Conservation (phyloP, 2,888 invertebrate species). For the Apomyelois bistriatella region DNA sequence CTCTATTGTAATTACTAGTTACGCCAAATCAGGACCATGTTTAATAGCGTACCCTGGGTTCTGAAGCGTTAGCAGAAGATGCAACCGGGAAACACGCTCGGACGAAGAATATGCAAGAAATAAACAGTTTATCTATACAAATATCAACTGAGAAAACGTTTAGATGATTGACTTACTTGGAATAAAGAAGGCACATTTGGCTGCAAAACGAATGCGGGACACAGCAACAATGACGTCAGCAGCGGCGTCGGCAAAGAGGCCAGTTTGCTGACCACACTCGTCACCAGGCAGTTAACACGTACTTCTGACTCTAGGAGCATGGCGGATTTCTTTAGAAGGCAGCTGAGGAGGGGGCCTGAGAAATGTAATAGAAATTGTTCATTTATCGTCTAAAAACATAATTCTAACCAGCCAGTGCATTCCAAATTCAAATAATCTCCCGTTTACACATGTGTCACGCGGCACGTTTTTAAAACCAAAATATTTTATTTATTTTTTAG, state of each 20-base stretch:
- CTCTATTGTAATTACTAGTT: no score
- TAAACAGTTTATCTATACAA: no score
- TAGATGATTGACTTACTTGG: slow-evolving; percentile 87
- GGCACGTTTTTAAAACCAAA: no score
- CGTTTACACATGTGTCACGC: slow-evolving; percentile 18
- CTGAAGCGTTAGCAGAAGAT: no score
- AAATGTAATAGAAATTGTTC: slow-evolving; percentile 8
- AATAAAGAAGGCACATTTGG: slow-evolving; percentile 94
- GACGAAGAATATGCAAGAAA: no score
- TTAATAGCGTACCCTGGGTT: no score
- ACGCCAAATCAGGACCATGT: no score
- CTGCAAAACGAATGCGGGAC: slow-evolving; percentile 89
- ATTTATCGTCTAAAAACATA: no score
- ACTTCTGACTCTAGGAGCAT: slow-evolving; percentile 91
- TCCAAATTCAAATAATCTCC: neutral
- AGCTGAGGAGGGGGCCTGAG: slow-evolving; percentile 89
- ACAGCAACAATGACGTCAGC: slow-evolving; percentile 91
- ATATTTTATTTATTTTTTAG: no score
- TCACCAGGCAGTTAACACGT: slow-evolving; percentile 91
- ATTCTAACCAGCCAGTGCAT: neutral
- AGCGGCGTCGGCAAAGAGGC: slow-evolving; percentile 94
- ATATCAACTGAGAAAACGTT: no score
- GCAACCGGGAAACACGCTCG: no score
- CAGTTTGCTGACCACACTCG: slow-evolving; percentile 91
- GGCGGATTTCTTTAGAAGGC: slow-evolving; percentile 89